Base-by-base conservation (phyloP, 2,888 invertebrate species). In the Orgyia antiqua region DNA sequence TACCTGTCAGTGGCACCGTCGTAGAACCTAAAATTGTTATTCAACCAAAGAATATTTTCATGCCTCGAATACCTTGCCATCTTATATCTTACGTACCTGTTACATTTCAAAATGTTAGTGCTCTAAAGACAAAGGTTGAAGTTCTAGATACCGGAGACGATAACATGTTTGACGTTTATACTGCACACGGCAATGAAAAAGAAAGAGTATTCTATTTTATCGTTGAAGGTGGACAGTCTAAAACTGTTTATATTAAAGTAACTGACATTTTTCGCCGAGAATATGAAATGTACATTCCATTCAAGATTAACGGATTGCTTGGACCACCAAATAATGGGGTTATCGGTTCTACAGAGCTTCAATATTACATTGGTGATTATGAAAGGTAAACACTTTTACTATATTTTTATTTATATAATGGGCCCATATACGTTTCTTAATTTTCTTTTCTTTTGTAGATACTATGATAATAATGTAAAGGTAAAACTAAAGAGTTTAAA, bases 261-360 rank as follows among this genome's bases (percentile, higher is more conserved):
- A 62, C 34, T 40, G 82, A 80, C 40, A 45, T 60, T 43, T 80
- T 68, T 53, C 64, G 79, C 28, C 66, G 82, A 40, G 88, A 88
- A 36, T 89, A 88, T 51, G 84, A 87, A 29, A 88, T 90, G 60
- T 88, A 75, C 45, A 67, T 91, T 29, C 91, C 91, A 0, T 77
- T 89, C 36, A 72, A 88, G 49, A 68, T 91, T 10, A 91, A 91
- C 49, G 79, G 76, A 30, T 58, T 90, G 23, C 46, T 91, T 27
- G 91, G 90, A 0, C 90, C 91, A 4, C 83, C 88, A 3, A n/a
- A n/a, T n/a, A 36, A 68, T 51, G 50, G 66, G 51, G 17, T 19
- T 4, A 24, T 56, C 13, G 43, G 39, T 26, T 70, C 80, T 6
- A 72, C 70, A 12, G 77, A 82, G 51, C 52, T 80, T 20, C 62